Evolutionary conservation across 1,140 invertebrate species (phyloP).

Genomic region (Drosophila saltans): DNA sequence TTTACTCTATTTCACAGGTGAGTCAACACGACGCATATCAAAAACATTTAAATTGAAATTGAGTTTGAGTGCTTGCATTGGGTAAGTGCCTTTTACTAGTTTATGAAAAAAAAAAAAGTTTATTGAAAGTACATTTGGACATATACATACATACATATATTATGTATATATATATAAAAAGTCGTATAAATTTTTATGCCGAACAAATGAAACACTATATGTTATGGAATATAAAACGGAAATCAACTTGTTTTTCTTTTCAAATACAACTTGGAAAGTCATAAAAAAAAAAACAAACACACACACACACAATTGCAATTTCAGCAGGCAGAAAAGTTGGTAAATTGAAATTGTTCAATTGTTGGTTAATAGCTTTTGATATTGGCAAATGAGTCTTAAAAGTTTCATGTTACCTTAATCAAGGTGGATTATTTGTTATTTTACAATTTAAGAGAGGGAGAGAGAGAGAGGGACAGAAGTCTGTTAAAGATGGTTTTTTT

Average conservation of each 20-base stretch:
- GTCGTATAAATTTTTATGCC: constrained; percentile 8
- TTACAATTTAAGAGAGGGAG: too few species aligned
- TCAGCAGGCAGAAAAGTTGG: not conserved
- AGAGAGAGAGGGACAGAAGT: too few species aligned
- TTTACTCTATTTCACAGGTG: constrained; percentile 46
- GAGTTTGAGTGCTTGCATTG: constrained; percentile 5
- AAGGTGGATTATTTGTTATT: too few species aligned
- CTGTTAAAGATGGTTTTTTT: too few species aligned
- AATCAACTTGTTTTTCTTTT: not conserved
- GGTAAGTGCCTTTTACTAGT: constrained; percentile 1
- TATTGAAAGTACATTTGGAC: constrained; percentile 19
- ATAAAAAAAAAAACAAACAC: not conserved
- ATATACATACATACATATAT: too few species aligned
- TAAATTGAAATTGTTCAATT: not conserved
- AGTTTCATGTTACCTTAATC: not conserved
- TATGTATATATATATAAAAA: not conserved
- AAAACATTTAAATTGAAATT: not conserved
- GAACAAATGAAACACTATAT: constrained; percentile 1
- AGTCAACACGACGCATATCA: constrained; percentile 25
- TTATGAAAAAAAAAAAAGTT: constrained; percentile 20
- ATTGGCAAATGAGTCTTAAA: not conserved
- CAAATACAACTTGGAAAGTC: not conserved
- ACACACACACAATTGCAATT: not conserved
- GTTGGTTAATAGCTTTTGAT: not conserved
- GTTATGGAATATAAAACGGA: not conserved